Evolutionary conservation across 2,888 invertebrate species (phyloP).

Genomic region (Romanomermis culicivorax): DNA sequence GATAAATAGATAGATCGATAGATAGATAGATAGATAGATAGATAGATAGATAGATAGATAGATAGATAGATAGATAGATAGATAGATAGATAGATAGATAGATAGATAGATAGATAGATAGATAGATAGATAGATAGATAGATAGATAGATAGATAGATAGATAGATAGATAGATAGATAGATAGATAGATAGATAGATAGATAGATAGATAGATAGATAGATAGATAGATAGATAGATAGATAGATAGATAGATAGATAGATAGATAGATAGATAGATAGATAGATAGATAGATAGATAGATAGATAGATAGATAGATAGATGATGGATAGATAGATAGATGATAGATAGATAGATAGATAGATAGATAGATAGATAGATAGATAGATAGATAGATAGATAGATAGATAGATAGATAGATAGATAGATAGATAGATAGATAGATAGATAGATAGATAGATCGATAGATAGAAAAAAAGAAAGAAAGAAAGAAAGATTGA

Average conservation of each 20-base stretch:
- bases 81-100: background rate
- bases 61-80: background rate
- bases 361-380: background rate
- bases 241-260: background rate
- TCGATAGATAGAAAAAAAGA: background rate
- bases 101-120: background rate
- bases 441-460: background rate
- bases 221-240: background rate
- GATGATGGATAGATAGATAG: background rate
- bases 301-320: background rate
- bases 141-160: background rate
- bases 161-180: background rate
- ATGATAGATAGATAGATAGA: background rate
- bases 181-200: background rate
- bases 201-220: background rate
- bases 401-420: background rate
- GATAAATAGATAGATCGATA: background rate
- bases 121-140: background rate
- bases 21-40: background rate
- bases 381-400: background rate
- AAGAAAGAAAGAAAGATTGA: no score
- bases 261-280: background rate
- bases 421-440: background rate
- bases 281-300: background rate
- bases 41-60: background rate